Percentiles rank a stretch among this genome's conserved stretches.
phyloP scores from a whole-genome alignment of 2,797 vertebrate genomes.

The Arrhamphus sclerolepis region DNA sequence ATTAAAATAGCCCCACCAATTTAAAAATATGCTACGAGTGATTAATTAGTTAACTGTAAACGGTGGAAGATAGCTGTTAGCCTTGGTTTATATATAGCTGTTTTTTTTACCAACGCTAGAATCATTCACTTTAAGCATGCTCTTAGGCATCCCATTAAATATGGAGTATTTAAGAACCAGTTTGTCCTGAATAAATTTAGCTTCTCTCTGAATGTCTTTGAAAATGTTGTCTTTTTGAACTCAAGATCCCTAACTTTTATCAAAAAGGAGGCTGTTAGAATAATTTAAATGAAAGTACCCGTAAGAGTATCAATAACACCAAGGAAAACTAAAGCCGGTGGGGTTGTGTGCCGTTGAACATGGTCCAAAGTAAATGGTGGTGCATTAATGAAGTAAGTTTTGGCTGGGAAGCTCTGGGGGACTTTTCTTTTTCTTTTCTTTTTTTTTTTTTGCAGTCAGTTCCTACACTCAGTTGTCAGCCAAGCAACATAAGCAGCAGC shows the following conservation, averaged over 20 bases:
- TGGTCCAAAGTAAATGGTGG: neutral
- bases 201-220: neutral
- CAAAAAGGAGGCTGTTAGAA: neutral
- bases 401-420: neutral
- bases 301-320: too few species aligned
- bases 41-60: too few species aligned
- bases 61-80: too few species aligned
- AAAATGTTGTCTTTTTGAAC: neutral
- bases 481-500: slow-evolving; percentile 29
- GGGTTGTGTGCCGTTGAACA: neutral
- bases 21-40: too few species aligned
- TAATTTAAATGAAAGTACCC: neutral
- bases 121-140: too few species aligned
- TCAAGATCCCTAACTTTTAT: neutral
- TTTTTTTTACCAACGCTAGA: too few species aligned
- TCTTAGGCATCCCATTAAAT: too few species aligned
- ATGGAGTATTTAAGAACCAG: too few species aligned
- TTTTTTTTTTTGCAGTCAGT: neutral
- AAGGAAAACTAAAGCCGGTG: neutral
- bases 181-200: too few species aligned
- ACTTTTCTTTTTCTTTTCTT: too few species aligned
- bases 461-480: slow-evolving; percentile 7
- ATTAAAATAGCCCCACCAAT: too few species aligned
- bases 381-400: neutral
- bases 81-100: too few species aligned